Base-by-base conservation (phyloP, 2,113 vertebrate genomes). In the Neoarius graeffei region DNA sequence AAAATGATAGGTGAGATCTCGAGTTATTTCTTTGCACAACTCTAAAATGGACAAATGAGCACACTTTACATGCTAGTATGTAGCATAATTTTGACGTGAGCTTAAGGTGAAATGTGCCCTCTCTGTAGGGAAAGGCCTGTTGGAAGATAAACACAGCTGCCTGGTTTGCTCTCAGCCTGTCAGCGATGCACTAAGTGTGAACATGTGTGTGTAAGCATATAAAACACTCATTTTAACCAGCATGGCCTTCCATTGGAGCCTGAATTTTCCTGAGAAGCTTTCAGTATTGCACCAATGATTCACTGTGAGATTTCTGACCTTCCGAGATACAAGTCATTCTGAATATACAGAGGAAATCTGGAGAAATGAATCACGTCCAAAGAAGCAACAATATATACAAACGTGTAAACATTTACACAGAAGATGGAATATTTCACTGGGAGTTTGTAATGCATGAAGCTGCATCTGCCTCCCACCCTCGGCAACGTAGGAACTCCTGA, bases 91-190 rank as follows among this genome's bases (percentile, higher is more conserved):
- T 50, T 73, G 1, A 50, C 52, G n/a, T 42, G 9, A 57, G 25
- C 73, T 35, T 7, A 50, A 56, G 9, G 48, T 81, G 50, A 81
- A 69, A 81, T 23, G 35, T 82, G 80, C 64, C 20, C 48, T 73
- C 25, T 82, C 77, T 57, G 64, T 42, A n/a, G 86, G 80, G 19
- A 81, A 77, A 87, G 66, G 89, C 85, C 90, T 91, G 89, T 86
- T 66, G 25, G 10, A 93, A 93, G 91, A 95, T 92, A 94, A 94
- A 95, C 93, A 95, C 94, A 95, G 94, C 94, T 94, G 94, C 90
- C 88, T 35, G 57, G 69, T 50, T 86, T 89, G 82, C 85, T 66
- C 88, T 66, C 66, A 73, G 23, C 76, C 69, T 81, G 57, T 71
- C 59, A 84, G 83, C 89, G 89, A 83, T 7, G 89, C 87, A 56